Percentiles rank a stretch among this genome's conserved stretches.
These are phyloP conservation scores for Falco biarmicus DNA, from an alignment of 2,797 vertebrate species.

Conservation along the genomic window DNA sequence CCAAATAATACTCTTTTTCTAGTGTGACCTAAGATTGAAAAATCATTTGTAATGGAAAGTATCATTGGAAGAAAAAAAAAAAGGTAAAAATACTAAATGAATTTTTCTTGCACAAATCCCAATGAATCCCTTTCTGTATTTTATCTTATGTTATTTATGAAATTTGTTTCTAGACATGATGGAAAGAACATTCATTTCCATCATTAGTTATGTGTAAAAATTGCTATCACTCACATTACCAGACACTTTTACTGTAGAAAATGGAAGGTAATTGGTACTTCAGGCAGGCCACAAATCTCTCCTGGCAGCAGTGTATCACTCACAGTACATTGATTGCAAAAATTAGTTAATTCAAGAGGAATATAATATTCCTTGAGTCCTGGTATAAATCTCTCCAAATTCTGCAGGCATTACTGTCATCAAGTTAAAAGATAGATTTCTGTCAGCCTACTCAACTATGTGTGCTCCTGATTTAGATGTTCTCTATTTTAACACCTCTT, in stretches of 20 bases:
- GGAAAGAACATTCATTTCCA: constrained; percentile 64
- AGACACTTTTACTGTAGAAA: constrained; percentile 73
- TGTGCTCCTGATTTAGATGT: constrained; percentile 69
- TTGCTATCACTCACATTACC: constrained; percentile 64
- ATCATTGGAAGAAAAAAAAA: not conserved
- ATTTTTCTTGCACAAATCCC: not conserved
- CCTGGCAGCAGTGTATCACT: constrained; percentile 69
- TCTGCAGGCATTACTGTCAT: constrained; percentile 48
- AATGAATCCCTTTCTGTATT: not conserved
- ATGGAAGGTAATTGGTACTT: constrained; percentile 76
- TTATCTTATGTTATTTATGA: constrained; percentile 66
- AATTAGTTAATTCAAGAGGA: constrained; percentile 80
- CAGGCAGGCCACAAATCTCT: constrained; percentile 73
- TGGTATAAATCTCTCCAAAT: constrained; percentile 63
- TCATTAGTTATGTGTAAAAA: constrained; percentile 72
- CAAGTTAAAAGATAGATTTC: constrained; percentile 56
- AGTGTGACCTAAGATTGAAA: not conserved
- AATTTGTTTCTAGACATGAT: constrained; percentile 47
- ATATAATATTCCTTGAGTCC: constrained; percentile 63
- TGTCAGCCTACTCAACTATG: constrained; percentile 48
- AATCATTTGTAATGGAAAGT: not conserved
- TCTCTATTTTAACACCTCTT: constrained; percentile 45
- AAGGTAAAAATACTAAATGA: not conserved
- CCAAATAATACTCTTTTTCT: not conserved
- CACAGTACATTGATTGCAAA: constrained; percentile 74